These are phyloP conservation scores for Ips nitidus DNA, from an alignment of 1,140 invertebrate genomes.

Conservation along the genomic window DNA sequence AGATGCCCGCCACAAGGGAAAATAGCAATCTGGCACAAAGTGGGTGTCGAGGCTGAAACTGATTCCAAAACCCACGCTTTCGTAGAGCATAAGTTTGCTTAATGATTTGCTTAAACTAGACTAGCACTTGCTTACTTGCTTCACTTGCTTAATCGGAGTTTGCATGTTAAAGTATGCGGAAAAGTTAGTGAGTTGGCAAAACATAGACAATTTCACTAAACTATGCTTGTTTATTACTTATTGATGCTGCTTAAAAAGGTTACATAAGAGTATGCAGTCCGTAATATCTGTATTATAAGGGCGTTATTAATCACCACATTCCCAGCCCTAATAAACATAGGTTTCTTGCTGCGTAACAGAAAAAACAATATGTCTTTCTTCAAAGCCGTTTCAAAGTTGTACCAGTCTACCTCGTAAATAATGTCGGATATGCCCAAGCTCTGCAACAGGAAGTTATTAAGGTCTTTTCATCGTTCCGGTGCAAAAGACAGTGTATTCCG, in stretches of 20 bases:
- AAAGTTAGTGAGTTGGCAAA: too few species aligned
- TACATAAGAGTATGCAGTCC: conserved; percentile 14
- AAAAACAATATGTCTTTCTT: conserved; percentile 24
- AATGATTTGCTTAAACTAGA: too few species aligned
- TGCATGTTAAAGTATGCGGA: too few species aligned
- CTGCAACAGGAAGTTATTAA: neutral
- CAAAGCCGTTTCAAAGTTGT: conserved; percentile 2
- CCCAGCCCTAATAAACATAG: conserved; percentile 18
- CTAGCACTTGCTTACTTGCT: too few species aligned
- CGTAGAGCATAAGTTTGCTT: too few species aligned
- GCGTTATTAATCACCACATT: conserved; percentile 18
- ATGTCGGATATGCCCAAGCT: conserved; percentile 8
- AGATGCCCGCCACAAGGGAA: too few species aligned
- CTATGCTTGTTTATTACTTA: neutral
- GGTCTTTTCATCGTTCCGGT: neutral
- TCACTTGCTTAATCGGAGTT: too few species aligned
- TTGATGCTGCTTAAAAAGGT: conserved; percentile 8
- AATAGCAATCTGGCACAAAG: too few species aligned
- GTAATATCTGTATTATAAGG: conserved; percentile 16
- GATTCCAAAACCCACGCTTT: too few species aligned
- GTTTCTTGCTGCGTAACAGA: conserved; percentile 3
- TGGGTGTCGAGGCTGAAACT: too few species aligned
- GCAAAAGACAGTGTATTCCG: too few species aligned
- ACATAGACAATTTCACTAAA: too few species aligned
- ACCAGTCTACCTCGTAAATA: conserved; percentile 19